These are phyloP conservation scores for Anagyrus pseudococci DNA, from an alignment of 2,888 invertebrate genomes.

Conservation along the genomic window DNA sequence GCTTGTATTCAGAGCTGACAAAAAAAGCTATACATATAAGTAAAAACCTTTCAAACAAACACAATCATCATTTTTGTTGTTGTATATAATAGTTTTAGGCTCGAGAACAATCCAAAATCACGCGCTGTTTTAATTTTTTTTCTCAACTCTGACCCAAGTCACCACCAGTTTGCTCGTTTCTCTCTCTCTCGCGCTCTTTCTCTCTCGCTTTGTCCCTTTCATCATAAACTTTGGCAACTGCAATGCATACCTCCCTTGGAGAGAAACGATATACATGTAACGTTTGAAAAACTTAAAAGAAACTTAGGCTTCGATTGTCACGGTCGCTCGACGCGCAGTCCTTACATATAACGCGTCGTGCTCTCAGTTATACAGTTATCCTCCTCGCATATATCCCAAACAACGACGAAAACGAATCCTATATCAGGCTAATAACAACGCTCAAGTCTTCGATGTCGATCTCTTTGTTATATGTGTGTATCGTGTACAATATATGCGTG, in stretches of 20 bases:
- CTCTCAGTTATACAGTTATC: too few relatives aligned
- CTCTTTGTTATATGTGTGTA: too few relatives aligned
- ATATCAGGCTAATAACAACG: too few relatives aligned
- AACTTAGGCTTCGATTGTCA: slow-evolving; percentile 31
- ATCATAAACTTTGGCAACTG: slow-evolving; percentile 36
- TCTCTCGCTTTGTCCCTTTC: too few relatives aligned
- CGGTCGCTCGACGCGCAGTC: slow-evolving; percentile 8
- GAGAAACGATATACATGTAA: neutral
- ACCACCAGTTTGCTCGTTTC: slow-evolving; percentile 8
- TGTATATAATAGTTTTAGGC: neutral
- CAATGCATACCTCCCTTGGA: slow-evolving; percentile 8
- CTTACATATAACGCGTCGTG: slow-evolving; percentile 7
- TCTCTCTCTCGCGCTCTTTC: slow-evolving; percentile 22
- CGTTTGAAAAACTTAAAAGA: neutral
- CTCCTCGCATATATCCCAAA: too few relatives aligned
- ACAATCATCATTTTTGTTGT: neutral
- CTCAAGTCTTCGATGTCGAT: too few relatives aligned
- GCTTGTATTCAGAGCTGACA: slow-evolving; percentile 10
- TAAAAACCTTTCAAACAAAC: neutral
- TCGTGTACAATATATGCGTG: too few relatives aligned
- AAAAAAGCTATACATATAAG: neutral
- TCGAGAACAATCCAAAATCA: too few relatives aligned
- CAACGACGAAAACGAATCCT: too few relatives aligned
- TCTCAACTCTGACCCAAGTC: slow-evolving; percentile 13
- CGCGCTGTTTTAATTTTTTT: too few relatives aligned